Base-by-base conservation (phyloP, 2,797 vertebrate species). In the Ciconia nigra region DNA sequence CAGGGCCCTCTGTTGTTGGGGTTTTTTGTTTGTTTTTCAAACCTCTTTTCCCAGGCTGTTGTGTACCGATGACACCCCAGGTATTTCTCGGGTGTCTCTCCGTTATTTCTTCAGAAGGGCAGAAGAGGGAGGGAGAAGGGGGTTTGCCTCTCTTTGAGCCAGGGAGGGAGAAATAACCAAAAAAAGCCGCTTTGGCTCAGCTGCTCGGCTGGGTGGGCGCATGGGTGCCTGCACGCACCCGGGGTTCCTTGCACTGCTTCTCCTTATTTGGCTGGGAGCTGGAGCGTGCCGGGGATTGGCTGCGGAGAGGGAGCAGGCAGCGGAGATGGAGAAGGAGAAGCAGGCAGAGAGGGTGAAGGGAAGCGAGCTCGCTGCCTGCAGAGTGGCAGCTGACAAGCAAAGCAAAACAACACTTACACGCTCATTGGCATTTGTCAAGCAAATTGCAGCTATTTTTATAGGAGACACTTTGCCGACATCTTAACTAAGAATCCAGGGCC, bases 241-340 rank as follows among this genome's bases (percentile, higher is more conserved):
- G 59, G 66, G 88, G 90, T 88, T 97, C 93, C 97, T 69, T 15
- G 7, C 62, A 19, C 92, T 94, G 42, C 87, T 71, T 96, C 94
- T 93, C 98, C 98, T 98, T 98, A 97, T 98, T 98, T 98, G 98
- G 98, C 95, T 52, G 51, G 91, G 95, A 97, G 96, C 91, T 28
- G 70, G 87, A 96, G 90, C 81, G 1, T 69, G 80, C 87, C 39
- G 13, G 67, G 82, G 97, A 98, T 98, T 98, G 98, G 98, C 97
- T 98, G 95, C 24, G 39, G 39, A 9, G 61, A 74, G n/a, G 89
- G 86, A 92, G 91, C 91, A 74, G 59, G 77, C 28, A 78, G 92
- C 79, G 5, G 57, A 39, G 69, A 26, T 1, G 19, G 28, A 47
- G 80, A 70, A 41, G 70, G 52, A 46, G 63, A 37, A 20, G 35